Evolutionary conservation across 2,113 vertebrate species (phyloP), one percentile per base, ranked within the genome.

Genomic region (human (Homo sapiens)): DNA sequence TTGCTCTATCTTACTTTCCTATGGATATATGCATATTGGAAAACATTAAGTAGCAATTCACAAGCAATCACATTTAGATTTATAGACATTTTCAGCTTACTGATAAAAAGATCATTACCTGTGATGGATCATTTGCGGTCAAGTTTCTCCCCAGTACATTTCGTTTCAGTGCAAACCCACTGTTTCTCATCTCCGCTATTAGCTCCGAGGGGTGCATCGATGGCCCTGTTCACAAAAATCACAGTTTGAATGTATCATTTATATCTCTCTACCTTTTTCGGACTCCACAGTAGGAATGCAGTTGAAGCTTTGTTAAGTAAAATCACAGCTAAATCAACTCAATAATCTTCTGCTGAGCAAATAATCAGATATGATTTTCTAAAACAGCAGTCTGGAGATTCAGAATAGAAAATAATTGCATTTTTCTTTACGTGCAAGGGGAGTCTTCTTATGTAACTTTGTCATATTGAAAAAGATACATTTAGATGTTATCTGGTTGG

Each of bases 151-250:
- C 99, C 99, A 99, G 99, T 97, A 99, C 99, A 99, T 99, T 99
- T 99, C 99, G 99, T 99, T 99, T 99, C 99, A 99, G 99, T 98
- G 99, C 99, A 99, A 99, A 99, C 98, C 99, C 99, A 99, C 99
- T 99, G 99, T 99, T 99, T 99, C 99, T 99, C 99, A 99, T 99
- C 99, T 99, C 99, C 98, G 99, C 99, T 99, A 99, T 99, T 99
- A 99, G 99, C 99, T 99, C 99, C 57, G 99, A 99, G 99, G 99
- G 99, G 99, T 99, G 99, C 99, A 99, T 99, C 98, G 99, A 99
- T 99, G 99, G 99, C 99, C 99, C 99, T 99, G 99, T 99, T 99
- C 99, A 99, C 98, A 99, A 99, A 99, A 99, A 99, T 99, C 99
- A 99, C 99, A 99, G 99, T 99, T 98, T 99, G 99, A 99, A 99